These are phyloP conservation scores for Gymnosoma rotundatum DNA, from an alignment of 2,888 invertebrate genomes.

Conservation along the genomic window DNA sequence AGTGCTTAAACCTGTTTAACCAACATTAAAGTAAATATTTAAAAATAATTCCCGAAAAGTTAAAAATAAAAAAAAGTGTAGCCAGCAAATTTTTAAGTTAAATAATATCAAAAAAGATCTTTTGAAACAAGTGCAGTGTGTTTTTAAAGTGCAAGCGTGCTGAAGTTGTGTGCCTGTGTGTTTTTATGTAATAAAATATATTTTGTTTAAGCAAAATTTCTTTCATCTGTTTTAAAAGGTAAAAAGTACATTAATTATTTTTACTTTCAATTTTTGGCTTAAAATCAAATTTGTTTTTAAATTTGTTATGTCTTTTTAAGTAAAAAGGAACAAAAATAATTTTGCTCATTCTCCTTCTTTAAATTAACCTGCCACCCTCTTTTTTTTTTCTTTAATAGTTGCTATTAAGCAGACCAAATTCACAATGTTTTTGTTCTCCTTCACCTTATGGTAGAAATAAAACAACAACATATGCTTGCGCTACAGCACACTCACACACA, in stretches of 20 bases:
- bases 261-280: slow-evolving; percentile 13
- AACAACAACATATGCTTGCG: not conserved
- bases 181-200: slow-evolving; percentile 6
- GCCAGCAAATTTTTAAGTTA: slow-evolving; percentile 24
- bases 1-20: slow-evolving; percentile 23
- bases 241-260: slow-evolving; percentile 25
- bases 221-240: slow-evolving; percentile 20
- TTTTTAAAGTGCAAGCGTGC: slow-evolving; percentile 9
- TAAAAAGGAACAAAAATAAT: not conserved
- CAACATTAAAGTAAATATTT: not conserved
- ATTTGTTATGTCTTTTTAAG: not conserved
- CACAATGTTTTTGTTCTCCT: not conserved
- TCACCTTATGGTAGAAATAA: not conserved
- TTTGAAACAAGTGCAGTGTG: slow-evolving; percentile 38
- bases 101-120: slow-evolving; percentile 16
- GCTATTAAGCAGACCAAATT: not conserved
- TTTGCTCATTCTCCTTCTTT: slow-evolving; percentile 4
- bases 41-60: slow-evolving; percentile 27
- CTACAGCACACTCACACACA: too few species aligned
- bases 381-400: not conserved
- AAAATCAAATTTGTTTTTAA: slow-evolving; percentile 28
- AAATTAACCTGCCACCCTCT: slow-evolving; percentile 27
- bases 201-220: not conserved
- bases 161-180: not conserved
- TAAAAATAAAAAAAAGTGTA: slow-evolving; percentile 15